Evolutionary conservation across 2,797 vertebrate genomes (phyloP), one percentile per base, ranked within the genome.

Genomic region (Lepilemur septentrionalis): DNA sequence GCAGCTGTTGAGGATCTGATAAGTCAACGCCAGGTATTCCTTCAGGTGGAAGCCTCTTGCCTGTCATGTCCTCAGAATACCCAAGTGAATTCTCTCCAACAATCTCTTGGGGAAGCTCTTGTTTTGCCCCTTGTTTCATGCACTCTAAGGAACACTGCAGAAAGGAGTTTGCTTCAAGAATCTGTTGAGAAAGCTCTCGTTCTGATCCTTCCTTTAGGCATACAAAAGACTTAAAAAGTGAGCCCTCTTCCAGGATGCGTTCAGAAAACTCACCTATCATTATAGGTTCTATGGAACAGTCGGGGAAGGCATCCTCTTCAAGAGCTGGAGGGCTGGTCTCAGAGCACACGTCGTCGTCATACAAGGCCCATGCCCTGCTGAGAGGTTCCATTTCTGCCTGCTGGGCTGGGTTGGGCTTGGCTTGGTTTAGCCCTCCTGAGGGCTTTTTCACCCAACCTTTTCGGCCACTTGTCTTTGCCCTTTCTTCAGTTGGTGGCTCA

Each of bases 1-100:
- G 98, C 98, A 99, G 98, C 97, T 99, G 99, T 97, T 99, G 99
- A 98, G 99, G 99, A 99, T 99, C 99, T 98, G 99, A 84, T 99
- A 99, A 98, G 97, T 99, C 99, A 69, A 99, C 98, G 89, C 99
- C 99, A 2, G 99, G 99, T 96, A 99, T 99, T 46, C 99, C 99
- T 94, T 99, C 99, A 20, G 99, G 99, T 50, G 99, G 99, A 88
- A 99, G 99, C 93, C 99, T 99, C 98, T 99, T 99, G 91, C 99
- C 99, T 0, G 99, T 99, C 99, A 99, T 98, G 98, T 99, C 99
- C 89, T 99, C 99, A 0, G 99, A 99, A 97, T 99, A 99, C 98
- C 99, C 99, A 25, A 99, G 99, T 43, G 99, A 99, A 98, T 99
- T 99, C 98, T 99, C 99, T 72, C 98, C 99, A 82, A 98, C 98